A percentile compares a stretch with the other conserved stretches of the same genome.
Conservation (phyloP, 2,888 invertebrate species). For the Lochmaea capreae region DNA sequence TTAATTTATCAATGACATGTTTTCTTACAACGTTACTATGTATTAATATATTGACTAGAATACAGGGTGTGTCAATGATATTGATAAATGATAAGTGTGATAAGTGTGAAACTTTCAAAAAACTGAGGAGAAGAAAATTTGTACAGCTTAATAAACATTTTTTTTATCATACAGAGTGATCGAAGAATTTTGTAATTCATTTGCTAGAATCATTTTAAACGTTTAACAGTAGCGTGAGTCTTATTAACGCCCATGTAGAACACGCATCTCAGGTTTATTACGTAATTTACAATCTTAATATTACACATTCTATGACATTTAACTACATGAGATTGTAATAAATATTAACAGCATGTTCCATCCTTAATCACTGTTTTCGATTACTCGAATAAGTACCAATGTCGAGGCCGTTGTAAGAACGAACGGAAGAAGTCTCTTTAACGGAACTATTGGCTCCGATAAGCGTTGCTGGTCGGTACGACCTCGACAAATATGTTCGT, state of each 20-base stretch:
- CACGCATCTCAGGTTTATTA: not conserved
- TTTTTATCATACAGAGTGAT: too few relatives aligned
- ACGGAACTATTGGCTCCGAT: conserved; percentile 22
- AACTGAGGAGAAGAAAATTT: too few relatives aligned
- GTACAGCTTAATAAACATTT: too few relatives aligned
- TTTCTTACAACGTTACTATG: too few relatives aligned
- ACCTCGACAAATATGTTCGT: conserved; percentile 32
- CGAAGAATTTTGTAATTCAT: not conserved
- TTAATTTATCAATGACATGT: too few relatives aligned
- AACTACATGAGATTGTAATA: not conserved
- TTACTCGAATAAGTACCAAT: conserved; percentile 4
- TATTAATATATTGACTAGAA: too few relatives aligned
- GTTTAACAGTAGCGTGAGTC: not conserved
- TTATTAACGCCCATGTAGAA: not conserved
- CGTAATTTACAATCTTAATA: not conserved
- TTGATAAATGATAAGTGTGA: too few relatives aligned
- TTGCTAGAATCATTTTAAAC: not conserved
- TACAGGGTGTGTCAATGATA: too few relatives aligned
- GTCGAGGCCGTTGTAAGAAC: conserved; percentile 14
- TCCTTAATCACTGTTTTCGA: conserved; percentile 1
- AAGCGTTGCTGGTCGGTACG: conserved; percentile 26
- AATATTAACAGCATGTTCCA: not conserved
- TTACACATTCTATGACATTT: not conserved
- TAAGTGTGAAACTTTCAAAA: too few relatives aligned
- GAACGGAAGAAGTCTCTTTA: conserved; percentile 28